Evolutionary conservation across 2,113 vertebrate species (phyloP), one percentile per base, ranked within the genome.

Genomic region (Ptychochromis oligacanthus): DNA sequence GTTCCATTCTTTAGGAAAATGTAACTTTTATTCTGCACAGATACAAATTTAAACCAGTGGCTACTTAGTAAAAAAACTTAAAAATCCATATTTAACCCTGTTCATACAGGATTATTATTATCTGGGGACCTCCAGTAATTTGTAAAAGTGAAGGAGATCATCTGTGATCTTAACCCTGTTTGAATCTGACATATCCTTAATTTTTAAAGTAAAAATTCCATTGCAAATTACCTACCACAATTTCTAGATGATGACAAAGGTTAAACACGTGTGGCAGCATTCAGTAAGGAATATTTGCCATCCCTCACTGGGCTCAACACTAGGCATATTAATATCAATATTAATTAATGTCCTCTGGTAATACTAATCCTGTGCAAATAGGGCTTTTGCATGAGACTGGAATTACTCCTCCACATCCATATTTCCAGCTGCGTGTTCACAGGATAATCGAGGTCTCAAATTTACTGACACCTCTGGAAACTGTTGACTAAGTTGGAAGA

Each of bases 121-220:
- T 15, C 43, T 49, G 4, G 43, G 14, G 14, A 49, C 13, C 43
- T 49, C 43, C 14, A 49, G 1, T 6, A 49, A 15, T 49, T 46
- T 46, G 13, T 46, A 46, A 46, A 1, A 49, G 43, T 49, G 46
- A 49, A 49, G 5, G 15, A 28, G 40, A 15, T 46, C 22, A 18
- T 12, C 15, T 70, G 64, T 52, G 49, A 0, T 17, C 10, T 7
- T 70, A 28, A 52, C n/a, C 22, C 43, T 0, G 24, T 0, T 40
- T 70, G 22, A 31, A 14, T 22, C 61, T 40, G 13, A 1, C 18
- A 4, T 62, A 36, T 36, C 31, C 10, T 6, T 40, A 46, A 46
- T 46, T 15, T 46, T 13, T 15, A 46, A 46, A 14, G 43, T 40
- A 12, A 40, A 40, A 40, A 40, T 7, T 61, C 10, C 4, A 34